Percentiles rank a stretch among this genome's conserved stretches.
phyloP scores from a whole-genome alignment of 2,113 vertebrate genomes.

The Salvator merianae region DNA sequence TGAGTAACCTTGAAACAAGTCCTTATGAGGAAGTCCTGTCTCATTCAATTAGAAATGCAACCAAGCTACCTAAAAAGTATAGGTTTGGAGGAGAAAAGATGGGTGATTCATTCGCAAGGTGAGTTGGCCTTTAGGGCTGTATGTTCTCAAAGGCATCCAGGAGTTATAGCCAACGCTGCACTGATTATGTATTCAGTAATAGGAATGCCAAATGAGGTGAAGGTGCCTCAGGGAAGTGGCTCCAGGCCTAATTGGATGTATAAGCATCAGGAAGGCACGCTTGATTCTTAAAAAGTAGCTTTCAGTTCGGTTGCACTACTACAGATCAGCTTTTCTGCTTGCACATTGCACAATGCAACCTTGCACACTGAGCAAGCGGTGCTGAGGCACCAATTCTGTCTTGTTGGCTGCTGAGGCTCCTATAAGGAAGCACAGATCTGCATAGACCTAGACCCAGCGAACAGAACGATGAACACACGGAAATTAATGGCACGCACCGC shows the following conservation, averaged over 20 bases:
- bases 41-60: slow-evolving; percentile 2
- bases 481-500: no score
- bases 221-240: neutral
- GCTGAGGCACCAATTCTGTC: neutral
- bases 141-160: neutral
- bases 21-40: neutral
- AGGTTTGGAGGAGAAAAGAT: neutral
- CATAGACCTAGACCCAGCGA: neutral
- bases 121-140: neutral
- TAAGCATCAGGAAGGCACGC: neutral
- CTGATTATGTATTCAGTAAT: neutral
- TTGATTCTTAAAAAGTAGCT: neutral
- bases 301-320: neutral
- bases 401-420: neutral
- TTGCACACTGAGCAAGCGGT: neutral
- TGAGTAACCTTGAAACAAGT: neutral
- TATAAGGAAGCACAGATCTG: neutral
- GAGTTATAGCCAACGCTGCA: neutral
- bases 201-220: neutral
- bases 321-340: neutral
- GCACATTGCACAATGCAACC: no score
- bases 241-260: slow-evolving; percentile 4
- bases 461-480: neutral
- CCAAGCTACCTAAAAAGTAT: neutral
- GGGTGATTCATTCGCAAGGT: slow-evolving; percentile 1